Base-by-base conservation (phyloP, 1,140 invertebrate species). In the Drosophila ogumai region DNA sequence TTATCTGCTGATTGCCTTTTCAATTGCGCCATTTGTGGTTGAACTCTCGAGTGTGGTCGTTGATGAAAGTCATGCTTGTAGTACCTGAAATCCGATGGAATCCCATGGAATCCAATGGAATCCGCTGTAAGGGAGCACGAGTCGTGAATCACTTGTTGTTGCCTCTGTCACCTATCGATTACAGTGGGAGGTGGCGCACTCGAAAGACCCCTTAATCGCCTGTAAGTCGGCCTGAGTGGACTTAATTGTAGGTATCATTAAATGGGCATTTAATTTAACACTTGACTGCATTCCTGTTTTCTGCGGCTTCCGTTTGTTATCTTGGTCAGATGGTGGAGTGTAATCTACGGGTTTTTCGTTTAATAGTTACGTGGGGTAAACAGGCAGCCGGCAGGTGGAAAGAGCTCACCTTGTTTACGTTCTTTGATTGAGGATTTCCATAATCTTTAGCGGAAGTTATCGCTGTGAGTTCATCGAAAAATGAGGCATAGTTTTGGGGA, bases 1-100 rank as follows among this genome's bases (percentile, higher is more conserved):
- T 60, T 64, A 78, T 75, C 68, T 60, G 54, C 55, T 82, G 59
- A 82, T 79, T 82, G 74, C n/a, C 41, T 36, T 59, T 63, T 47
- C 41, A 52, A 43, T 38, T 36, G 41, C 28, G 49, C 49, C 19
- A 57, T 63, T 74, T 34, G 47, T 17, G 22, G 10, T 31, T 31
- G 13, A 47, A 31, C 41, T 49, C 28, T 54, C 32, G 61, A 56
- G 71, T 49, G 52, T 32, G 13, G 3, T 2, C 19, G 22, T n/a
- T 12, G 36, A 54, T 43, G 41, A 28, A 50, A 74, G 54, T 49
- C 25, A 3, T 32, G 43, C n/a, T 13, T 32, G 13, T 32, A 10
- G 8, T 15, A 10, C 13, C 12, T 5, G 1, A 22, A n/a, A 22
- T 60, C 28, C 10, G 6, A 32, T 22, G 12, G 10, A 52, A 7